Evolutionary conservation across 2,888 invertebrate genomes (phyloP).

Genomic region (Rapana venosa): DNA sequence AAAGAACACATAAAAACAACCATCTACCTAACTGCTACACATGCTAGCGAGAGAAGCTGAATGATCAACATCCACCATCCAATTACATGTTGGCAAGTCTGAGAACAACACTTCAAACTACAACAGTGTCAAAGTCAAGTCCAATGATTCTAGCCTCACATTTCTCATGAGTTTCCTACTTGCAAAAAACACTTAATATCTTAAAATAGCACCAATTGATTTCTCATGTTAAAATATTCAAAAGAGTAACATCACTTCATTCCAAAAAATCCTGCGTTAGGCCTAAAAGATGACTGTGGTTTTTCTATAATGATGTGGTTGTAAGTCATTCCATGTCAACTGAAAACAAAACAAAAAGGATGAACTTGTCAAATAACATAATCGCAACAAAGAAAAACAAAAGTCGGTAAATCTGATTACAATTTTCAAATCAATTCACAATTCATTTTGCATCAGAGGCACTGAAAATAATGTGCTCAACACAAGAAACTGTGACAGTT

Average conservation of each 20-base stretch:
- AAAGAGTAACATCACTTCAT: background rate
- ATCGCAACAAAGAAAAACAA: background rate
- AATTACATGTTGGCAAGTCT: background rate
- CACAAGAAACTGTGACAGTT: background rate
- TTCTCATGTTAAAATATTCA: slow-evolving; percentile 8
- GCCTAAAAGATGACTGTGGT: background rate
- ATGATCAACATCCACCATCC: no score
- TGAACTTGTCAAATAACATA: background rate
- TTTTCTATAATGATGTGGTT: slow-evolving; percentile 7
- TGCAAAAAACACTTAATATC: slow-evolving; percentile 10
- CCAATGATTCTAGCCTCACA: background rate
- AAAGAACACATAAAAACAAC: no score
- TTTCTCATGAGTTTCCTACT: background rate
- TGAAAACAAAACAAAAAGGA: background rate
- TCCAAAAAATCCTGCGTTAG: background rate
- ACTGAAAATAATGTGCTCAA: slow-evolving; percentile 9
- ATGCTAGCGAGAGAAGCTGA: no score
- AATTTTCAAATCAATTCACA: slow-evolving; percentile 3
- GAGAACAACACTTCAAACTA: background rate
- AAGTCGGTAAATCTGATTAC: background rate
- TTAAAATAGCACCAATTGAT: slow-evolving; percentile 21
- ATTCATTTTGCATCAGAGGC: slow-evolving; percentile 13
- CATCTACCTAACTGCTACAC: no score
- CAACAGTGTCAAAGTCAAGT: background rate
- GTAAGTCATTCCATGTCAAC: background rate